Percentiles rank a stretch among this genome's conserved stretches.
Conservation (phyloP, 2,888 invertebrate genomes). For the Ormyrus labotus region DNA sequence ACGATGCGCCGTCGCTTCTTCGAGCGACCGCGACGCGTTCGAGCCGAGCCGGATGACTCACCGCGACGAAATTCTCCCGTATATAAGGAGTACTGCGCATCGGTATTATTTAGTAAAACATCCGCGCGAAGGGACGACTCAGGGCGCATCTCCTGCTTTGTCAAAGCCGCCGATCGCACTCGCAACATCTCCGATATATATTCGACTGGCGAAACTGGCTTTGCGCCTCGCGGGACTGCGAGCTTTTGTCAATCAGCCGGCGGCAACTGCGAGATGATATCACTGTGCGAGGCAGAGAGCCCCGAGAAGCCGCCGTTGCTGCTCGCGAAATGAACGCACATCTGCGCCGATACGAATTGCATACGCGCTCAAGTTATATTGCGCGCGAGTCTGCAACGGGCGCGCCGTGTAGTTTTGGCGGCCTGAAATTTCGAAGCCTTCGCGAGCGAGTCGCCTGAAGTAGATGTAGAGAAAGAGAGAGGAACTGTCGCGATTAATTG, state of each 20-base stretch:
- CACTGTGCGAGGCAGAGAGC: constrained; percentile 1
- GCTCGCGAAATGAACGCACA: constrained; percentile 20
- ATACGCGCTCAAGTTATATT: not conserved
- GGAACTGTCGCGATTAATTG: no score
- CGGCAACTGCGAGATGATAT: constrained; percentile 25
- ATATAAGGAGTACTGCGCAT: no score
- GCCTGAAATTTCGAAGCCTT: not conserved
- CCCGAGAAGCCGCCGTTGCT: not conserved
- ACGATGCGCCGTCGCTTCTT: no score
- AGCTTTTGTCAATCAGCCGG: constrained; percentile 21
- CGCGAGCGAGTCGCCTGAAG: not conserved
- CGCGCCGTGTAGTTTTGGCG: not conserved
- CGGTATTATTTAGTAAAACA: no score
- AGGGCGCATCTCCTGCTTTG: no score
- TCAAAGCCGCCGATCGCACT: no score
- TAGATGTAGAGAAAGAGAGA: not conserved
- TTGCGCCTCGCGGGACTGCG: not conserved
- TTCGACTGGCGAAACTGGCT: no score
- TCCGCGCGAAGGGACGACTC: no score
- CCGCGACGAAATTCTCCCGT: no score
- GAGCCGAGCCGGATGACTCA: no score
- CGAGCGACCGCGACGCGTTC: no score
- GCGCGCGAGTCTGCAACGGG: not conserved
- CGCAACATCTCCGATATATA: no score
- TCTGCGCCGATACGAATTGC: not conserved